phyloP scores from a whole-genome alignment of 2,113 vertebrate genomes.

The Trichechus manatus region DNA sequence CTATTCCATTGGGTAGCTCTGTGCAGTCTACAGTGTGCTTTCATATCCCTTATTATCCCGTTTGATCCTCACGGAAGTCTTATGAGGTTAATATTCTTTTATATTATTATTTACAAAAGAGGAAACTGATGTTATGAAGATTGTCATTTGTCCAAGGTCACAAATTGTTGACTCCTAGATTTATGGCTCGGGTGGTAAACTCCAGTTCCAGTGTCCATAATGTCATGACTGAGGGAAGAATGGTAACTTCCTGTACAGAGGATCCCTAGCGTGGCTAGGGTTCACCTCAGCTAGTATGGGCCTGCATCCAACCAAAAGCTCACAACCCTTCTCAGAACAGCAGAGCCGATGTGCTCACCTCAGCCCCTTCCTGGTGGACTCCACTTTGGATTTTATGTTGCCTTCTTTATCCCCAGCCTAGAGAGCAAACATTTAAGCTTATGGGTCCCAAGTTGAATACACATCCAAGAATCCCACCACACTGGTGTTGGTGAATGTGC shows the following conservation, averaged over 20 bases:
- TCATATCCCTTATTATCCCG: rapidly evolving
- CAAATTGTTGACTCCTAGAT: not conserved
- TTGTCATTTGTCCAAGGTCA: not conserved
- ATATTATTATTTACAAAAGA: not conserved
- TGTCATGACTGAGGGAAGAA: not conserved
- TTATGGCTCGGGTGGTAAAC: not conserved
- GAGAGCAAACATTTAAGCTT: conserved; percentile 40
- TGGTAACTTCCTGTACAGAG: not conserved
- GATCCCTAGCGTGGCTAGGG: no score
- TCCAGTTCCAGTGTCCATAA: rapidly evolving
- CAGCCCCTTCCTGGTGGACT: not conserved
- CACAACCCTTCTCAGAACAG: not conserved
- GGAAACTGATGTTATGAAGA: not conserved
- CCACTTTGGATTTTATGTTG: not conserved
- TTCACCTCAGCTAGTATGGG: not conserved
- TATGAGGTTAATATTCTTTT: not conserved
- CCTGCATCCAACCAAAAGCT: rapidly evolving
- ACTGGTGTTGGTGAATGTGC: not conserved
- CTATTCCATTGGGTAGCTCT: not conserved
- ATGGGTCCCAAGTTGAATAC: not conserved
- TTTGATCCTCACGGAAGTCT: not conserved
- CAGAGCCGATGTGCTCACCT: not conserved
- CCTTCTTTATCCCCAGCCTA: conserved; percentile 3
- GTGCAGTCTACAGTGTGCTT: rapidly evolving
- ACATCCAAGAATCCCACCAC: not conserved